Conservation (phyloP, 2,113 vertebrate species). For the Origma solitaria region DNA sequence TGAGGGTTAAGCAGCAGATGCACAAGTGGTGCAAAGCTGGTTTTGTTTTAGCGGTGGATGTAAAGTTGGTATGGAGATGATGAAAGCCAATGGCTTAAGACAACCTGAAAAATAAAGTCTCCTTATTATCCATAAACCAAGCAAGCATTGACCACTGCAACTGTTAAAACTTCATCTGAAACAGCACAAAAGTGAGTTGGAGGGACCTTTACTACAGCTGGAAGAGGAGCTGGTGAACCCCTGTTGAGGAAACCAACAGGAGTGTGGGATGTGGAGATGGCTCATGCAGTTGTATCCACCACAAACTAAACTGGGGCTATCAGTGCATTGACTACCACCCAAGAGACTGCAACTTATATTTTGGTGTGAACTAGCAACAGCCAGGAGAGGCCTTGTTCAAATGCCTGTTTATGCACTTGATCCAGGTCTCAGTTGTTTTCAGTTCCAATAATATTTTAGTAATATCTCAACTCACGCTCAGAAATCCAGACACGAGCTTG, state of each 20-base stretch:
- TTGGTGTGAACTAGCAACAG: background rate
- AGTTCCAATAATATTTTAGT: background rate
- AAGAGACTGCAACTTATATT: background rate
- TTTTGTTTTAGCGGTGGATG: background rate
- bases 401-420: background rate
- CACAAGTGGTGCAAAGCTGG: background rate
- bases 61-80: background rate
- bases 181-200: background rate
- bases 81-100: background rate
- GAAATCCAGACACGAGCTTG: background rate
- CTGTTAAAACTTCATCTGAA: background rate
- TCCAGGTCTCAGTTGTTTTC: background rate
- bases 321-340: background rate
- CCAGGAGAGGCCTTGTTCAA: background rate
- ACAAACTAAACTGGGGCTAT: background rate
- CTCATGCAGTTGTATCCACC: background rate
- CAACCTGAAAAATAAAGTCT: background rate
- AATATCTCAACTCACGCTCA: background rate
- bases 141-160: background rate
- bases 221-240: background rate
- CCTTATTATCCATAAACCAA: background rate
- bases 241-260: background rate
- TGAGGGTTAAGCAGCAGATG: background rate
- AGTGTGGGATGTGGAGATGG: background rate
- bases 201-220: background rate